Evolutionary conservation across 2,888 invertebrate genomes (phyloP).

Genomic region (Conistra vaccinii): DNA sequence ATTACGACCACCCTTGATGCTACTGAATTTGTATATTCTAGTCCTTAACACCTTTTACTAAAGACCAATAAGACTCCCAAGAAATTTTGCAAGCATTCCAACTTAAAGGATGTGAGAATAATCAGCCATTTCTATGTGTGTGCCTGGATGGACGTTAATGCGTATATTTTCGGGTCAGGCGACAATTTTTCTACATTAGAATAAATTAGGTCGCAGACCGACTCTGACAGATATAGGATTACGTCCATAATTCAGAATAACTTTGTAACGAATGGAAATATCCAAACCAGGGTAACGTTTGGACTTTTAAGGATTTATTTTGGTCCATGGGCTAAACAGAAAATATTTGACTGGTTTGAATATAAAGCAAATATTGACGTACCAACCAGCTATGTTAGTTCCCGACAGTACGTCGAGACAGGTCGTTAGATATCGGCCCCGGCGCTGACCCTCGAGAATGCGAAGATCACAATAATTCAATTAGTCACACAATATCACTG

Average conservation of each 20-base stretch:
- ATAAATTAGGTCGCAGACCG: conserved; percentile 55
- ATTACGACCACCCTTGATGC: conserved; percentile 67
- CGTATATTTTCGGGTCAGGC: conserved; percentile 53
- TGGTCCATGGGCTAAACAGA: not conserved
- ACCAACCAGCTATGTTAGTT: conserved; percentile 7
- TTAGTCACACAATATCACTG: conserved; percentile 52
- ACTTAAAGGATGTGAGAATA: conserved; percentile 68
- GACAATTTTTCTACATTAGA: conserved; percentile 63
- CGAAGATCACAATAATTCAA: conserved; percentile 47
- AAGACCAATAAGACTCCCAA: conserved; percentile 53
- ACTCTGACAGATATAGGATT: conserved; percentile 43
- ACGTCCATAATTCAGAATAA: conserved; percentile 20
- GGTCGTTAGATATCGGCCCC: conserved; percentile 35
- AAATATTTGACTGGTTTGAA: not conserved
- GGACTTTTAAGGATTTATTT: not conserved
- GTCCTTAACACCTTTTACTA: conserved; percentile 71
- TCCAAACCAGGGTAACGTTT: not conserved
- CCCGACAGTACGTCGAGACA: conserved; percentile 16
- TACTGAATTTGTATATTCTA: conserved; percentile 61
- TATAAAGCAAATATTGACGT: conserved; percentile 22
- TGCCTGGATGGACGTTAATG: conserved; percentile 46
- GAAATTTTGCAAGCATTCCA: conserved; percentile 56
- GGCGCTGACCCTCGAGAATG: conserved; percentile 54
- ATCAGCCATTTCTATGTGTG: conserved; percentile 57
- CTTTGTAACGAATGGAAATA: not conserved